Conservation (phyloP, 2,888 invertebrate species). For the Tenthredo scrophulariae region DNA sequence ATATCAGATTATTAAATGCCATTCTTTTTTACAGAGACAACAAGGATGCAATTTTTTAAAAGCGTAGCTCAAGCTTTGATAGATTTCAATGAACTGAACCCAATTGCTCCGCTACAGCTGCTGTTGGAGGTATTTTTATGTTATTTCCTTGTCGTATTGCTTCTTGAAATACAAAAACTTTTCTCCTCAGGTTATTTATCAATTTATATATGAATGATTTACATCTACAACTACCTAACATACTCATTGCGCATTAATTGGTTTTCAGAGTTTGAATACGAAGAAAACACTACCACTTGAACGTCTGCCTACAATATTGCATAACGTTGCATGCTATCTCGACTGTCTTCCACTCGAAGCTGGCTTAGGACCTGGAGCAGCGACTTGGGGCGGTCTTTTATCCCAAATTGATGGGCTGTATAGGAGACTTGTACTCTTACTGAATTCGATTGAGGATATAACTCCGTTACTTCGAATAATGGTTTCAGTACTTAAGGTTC, state of each 20-base stretch:
- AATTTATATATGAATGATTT: background rate
- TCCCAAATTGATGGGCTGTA: conserved; percentile 93
- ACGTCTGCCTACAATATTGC: conserved; percentile 88
- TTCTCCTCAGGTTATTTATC: background rate
- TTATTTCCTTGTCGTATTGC: conserved; percentile 28
- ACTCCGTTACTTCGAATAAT: conserved; percentile 88
- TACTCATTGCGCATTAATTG: conserved; percentile 51
- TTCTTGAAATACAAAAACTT: conserved; percentile 11
- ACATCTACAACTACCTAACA: background rate
- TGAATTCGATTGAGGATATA: conserved; percentile 86
- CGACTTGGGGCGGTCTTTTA: conserved; percentile 90
- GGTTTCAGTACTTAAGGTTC: conserved; percentile 90
- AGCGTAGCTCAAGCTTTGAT: conserved; percentile 95
- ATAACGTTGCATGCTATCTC: conserved; percentile 96
- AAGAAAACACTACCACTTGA: conserved; percentile 87
- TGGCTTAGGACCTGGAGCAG: conserved; percentile 84
- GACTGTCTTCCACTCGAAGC: conserved; percentile 94
- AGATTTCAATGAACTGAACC: conserved; percentile 97
- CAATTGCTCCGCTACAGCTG: conserved; percentile 95
- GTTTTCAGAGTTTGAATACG: conserved; percentile 84
- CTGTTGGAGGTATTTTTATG: conserved; percentile 86
- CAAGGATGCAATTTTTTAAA: conserved; percentile 92
- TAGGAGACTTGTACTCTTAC: conserved; percentile 86
- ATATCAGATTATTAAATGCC: conserved; percentile 44
- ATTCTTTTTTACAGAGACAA: conserved; percentile 80